Percentiles rank a stretch among this genome's conserved stretches.
phyloP scores from a whole-genome alignment of 2,888 invertebrate genomes.

The Eilema sororculum region DNA sequence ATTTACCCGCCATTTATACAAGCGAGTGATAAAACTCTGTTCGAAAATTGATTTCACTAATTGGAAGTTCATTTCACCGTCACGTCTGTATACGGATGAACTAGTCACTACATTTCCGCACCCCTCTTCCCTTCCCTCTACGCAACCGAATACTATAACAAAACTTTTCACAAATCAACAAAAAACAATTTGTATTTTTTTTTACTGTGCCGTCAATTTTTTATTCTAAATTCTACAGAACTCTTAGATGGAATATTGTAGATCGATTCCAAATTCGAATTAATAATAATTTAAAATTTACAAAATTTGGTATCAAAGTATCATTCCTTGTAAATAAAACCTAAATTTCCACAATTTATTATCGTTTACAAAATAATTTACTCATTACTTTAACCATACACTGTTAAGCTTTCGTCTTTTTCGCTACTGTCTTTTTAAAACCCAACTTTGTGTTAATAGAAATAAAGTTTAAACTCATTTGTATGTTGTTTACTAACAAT shows the following conservation, averaged over 20 bases:
- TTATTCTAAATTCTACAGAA: too few relatives aligned
- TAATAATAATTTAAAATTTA: too few relatives aligned
- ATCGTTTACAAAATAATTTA: constrained; percentile 53
- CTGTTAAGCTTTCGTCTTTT: constrained; percentile 37
- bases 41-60: not conserved
- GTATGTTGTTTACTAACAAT: constrained; percentile 32
- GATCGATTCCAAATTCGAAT: too few relatives aligned
- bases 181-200: too few relatives aligned
- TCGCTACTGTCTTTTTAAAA: not conserved
- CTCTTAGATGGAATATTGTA: not conserved
- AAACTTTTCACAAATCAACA: not conserved
- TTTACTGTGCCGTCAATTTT: too few relatives aligned
- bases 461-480: constrained; percentile 30
- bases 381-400: constrained; percentile 53
- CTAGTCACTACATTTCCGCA: not conserved
- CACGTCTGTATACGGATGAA: not conserved
- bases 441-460: constrained; percentile 5
- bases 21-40: not conserved
- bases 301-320: not conserved
- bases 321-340: constrained; percentile 13
- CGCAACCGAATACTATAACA: not conserved
- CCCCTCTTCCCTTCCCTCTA: not conserved
- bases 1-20: not conserved
- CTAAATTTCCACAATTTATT: constrained; percentile 26
- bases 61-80: not conserved